Conservation (phyloP, 2,888 invertebrate genomes). For the Erebia palarica region DNA sequence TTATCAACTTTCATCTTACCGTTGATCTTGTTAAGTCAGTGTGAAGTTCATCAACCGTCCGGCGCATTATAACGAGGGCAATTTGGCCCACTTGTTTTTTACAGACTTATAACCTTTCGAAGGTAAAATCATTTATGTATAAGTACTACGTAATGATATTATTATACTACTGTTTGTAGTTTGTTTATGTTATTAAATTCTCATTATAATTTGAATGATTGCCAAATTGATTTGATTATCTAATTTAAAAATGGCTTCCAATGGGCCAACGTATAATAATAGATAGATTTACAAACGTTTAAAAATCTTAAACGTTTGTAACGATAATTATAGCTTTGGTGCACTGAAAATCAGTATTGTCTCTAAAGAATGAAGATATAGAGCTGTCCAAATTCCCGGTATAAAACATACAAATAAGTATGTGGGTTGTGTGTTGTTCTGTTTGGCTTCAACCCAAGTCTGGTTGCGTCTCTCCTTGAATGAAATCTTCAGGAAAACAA, state of each 20-base stretch:
- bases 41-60: slow-evolving; percentile 14
- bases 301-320: slow-evolving; percentile 20
- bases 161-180: neutral
- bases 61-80: neutral
- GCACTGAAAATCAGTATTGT: slow-evolving; percentile 25
- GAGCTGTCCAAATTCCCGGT: slow-evolving; percentile 36
- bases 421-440: slow-evolving; percentile 44
- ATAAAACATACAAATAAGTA: slow-evolving; percentile 34
- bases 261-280: slow-evolving; percentile 6
- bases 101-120: slow-evolving; percentile 13
- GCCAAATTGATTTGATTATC: no score
- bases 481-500: slow-evolving; percentile 54
- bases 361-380: slow-evolving; percentile 27
- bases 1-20: neutral
- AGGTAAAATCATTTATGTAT: slow-evolving; percentile 1
- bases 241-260: neutral
- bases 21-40: neutral
- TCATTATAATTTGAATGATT: no score
- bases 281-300: neutral
- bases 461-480: slow-evolving; percentile 54
- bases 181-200: neutral
- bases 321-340: slow-evolving; percentile 17
- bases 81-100: slow-evolving; percentile 8
- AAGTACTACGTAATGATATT: neutral
- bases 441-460: slow-evolving; percentile 67